Evolutionary conservation across 2,797 vertebrate species (phyloP).

Genomic region (Cuculus canorus): DNA sequence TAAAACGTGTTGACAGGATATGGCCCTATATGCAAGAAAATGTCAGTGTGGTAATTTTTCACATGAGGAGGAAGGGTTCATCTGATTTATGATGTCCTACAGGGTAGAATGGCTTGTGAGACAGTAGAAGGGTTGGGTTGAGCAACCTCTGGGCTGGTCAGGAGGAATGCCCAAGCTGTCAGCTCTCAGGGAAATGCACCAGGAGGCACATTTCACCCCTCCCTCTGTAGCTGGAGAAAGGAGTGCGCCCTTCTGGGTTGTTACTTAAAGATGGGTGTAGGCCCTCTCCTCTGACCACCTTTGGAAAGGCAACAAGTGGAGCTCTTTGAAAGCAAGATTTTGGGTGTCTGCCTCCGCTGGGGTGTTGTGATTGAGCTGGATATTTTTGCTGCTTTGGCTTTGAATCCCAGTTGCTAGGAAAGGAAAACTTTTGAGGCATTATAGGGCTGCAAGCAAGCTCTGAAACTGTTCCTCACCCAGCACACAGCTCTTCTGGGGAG

Average conservation of each 20-base stretch:
- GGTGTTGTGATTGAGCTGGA: not conserved
- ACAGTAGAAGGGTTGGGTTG: not conserved
- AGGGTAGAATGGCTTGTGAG: not conserved
- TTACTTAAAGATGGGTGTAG: constrained; percentile 51
- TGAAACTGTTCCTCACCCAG: not conserved
- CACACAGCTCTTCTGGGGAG: accelerated
- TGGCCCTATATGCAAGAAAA: constrained; percentile 5
- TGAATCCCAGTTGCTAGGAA: not conserved
- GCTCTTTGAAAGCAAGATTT: not conserved
- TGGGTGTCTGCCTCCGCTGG: not conserved
- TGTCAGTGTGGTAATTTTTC: not conserved
- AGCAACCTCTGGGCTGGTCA: not conserved
- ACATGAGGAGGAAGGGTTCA: not conserved
- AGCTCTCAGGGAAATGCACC: not conserved
- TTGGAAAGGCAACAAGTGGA: accelerated
- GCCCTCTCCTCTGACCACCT: not conserved
- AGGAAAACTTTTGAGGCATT: not conserved
- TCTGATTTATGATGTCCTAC: not conserved
- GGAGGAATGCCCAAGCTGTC: not conserved
- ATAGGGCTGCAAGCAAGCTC: not conserved
- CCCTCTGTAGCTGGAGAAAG: constrained; percentile 15
- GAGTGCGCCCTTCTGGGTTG: constrained; percentile 38
- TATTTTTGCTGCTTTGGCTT: not conserved
- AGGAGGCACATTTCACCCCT: not conserved
- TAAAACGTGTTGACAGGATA: constrained; percentile 31